phyloP scores from a whole-genome alignment of 2,113 vertebrate genomes.

The Callorhinus ursinus region DNA sequence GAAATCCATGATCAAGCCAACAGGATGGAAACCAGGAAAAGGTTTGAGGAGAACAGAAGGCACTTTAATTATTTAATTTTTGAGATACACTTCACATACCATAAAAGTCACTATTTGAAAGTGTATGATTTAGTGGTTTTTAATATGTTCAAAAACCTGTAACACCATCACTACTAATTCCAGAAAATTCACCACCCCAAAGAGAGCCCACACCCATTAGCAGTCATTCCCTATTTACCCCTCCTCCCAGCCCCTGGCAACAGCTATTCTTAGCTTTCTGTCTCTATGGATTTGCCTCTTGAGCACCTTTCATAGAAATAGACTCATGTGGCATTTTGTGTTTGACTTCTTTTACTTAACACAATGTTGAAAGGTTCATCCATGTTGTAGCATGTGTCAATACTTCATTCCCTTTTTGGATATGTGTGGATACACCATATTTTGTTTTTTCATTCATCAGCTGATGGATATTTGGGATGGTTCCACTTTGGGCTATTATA shows the following conservation, averaged over 20 bases:
- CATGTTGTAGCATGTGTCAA: background rate
- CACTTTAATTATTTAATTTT: background rate
- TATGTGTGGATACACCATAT: background rate
- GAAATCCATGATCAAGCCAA: background rate
- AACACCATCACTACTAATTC: background rate
- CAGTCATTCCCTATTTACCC: background rate
- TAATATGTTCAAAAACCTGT: background rate
- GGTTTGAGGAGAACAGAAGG: background rate
- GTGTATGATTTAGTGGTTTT: background rate
- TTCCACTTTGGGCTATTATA: background rate
- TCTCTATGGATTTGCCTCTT: background rate
- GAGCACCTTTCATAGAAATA: background rate
- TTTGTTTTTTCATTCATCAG: background rate
- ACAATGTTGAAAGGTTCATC: background rate
- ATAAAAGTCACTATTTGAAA: background rate
- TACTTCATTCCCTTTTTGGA: background rate
- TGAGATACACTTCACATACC: background rate
- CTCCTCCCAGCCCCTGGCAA: background rate
- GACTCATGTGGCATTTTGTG: background rate
- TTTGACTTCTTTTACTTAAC: background rate
- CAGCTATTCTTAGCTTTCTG: background rate
- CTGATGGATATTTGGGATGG: background rate
- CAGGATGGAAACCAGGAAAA: background rate
- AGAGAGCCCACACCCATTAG: background rate
- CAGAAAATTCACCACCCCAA: background rate